phyloP scores from a whole-genome alignment of 2,888 invertebrate species.

The Mongoloraphidia duomilia region DNA sequence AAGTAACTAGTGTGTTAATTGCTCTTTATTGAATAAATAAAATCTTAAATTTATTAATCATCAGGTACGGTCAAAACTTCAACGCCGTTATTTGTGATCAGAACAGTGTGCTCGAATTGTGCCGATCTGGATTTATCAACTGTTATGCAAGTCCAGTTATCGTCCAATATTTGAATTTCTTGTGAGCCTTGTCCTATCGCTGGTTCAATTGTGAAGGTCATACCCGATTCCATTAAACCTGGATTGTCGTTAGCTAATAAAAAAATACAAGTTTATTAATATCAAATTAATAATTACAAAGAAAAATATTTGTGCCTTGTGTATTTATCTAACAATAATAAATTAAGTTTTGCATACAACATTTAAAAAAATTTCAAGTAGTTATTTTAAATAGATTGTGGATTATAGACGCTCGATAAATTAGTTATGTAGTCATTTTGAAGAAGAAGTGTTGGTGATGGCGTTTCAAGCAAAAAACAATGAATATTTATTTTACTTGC shows the following conservation, averaged over 20 bases:
- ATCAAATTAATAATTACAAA: background rate
- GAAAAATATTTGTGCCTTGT: background rate
- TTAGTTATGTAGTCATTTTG: too few species aligned
- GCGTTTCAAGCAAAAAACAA: too few species aligned
- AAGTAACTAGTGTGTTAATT: too few species aligned
- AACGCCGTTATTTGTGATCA: slow-evolving; percentile 62
- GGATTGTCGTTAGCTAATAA: slow-evolving; percentile 45
- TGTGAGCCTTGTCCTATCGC: slow-evolving; percentile 61
- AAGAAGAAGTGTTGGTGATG: too few species aligned
- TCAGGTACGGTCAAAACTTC: slow-evolving; percentile 56
- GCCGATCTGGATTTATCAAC: slow-evolving; percentile 69
- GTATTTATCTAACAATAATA: slow-evolving; percentile 1
- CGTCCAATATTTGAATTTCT: slow-evolving; percentile 55
- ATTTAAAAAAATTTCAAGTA: too few species aligned
- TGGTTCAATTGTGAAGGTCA: slow-evolving; percentile 93
- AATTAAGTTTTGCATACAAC: too few species aligned
- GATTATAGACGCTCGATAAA: too few species aligned
- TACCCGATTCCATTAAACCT: slow-evolving; percentile 69
- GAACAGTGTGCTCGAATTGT: slow-evolving; percentile 83
- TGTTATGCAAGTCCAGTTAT: slow-evolving; percentile 88
- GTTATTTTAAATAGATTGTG: too few species aligned
- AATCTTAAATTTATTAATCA: background rate
- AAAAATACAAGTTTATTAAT: slow-evolving; percentile 8
- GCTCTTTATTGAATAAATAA: too few species aligned
- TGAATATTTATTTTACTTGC: too few species aligned